Conservation (phyloP, 1,140 invertebrate species). For the Papilio polytes region DNA sequence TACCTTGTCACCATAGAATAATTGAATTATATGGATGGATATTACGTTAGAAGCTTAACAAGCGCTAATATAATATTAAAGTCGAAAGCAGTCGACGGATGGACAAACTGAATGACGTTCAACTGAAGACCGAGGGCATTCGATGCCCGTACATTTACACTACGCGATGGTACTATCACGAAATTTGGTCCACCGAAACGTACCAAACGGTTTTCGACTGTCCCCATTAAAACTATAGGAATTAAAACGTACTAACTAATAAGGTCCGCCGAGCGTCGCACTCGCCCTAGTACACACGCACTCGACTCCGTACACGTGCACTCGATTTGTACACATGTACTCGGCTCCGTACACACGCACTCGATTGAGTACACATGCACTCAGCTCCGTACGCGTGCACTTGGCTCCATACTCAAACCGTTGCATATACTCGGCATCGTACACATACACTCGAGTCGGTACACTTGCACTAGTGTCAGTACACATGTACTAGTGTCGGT, state of each 20-base stretch:
- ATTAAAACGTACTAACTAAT: conserved; percentile 75
- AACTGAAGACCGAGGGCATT: conserved; percentile 62
- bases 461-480: too few species aligned
- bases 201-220: conserved; percentile 65
- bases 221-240: conserved; percentile 74
- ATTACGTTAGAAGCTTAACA: conserved; percentile 80
- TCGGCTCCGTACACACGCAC: too few species aligned
- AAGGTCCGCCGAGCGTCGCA: conserved; percentile 43
- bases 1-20: conserved; percentile 83
- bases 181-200: conserved; percentile 74
- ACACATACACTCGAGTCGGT: too few species aligned
- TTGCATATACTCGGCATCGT: too few species aligned
- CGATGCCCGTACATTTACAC: conserved; percentile 60
- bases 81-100: conserved; percentile 70
- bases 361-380: too few species aligned
- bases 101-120: conserved; percentile 56
- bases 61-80: conserved; percentile 67
- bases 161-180: conserved; percentile 69
- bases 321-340: too few species aligned
- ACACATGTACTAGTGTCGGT: too few species aligned
- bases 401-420: too few species aligned
- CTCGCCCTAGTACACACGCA: background rate
- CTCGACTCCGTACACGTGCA: too few species aligned
- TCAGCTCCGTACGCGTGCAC: too few species aligned
- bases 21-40: conserved; percentile 84